A percentile compares a stretch with the other conserved stretches of the same genome.
These are phyloP conservation scores for Therioaphis trifolii DNA, from an alignment of 2,888 invertebrate species.

Conservation along the genomic window DNA sequence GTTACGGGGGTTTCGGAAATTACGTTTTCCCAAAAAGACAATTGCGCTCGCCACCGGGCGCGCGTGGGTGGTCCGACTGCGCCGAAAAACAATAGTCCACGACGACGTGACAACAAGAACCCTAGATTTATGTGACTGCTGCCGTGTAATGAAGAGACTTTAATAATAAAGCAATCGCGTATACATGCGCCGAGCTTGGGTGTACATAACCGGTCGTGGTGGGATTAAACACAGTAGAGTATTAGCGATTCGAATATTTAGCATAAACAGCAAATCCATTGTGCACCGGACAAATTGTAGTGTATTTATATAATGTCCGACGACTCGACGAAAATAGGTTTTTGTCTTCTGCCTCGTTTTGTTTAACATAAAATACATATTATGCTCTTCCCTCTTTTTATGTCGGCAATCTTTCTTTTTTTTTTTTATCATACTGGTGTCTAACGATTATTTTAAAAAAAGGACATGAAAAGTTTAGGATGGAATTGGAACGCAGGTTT, in stretches of 20 bases:
- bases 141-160: slow-evolving; percentile 54
- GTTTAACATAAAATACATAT: neutral
- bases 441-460: slow-evolving; percentile 3
- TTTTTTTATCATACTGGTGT: neutral
- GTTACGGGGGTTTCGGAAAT: slow-evolving; percentile 33
- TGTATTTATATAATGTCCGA: slow-evolving; percentile 1
- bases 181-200: slow-evolving; percentile 2
- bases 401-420: neutral
- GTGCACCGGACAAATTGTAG: slow-evolving; percentile 48
- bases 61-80: slow-evolving; percentile 54
- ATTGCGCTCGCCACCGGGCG: slow-evolving; percentile 8
- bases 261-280: slow-evolving; percentile 43
- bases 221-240: neutral
- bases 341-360: neutral
- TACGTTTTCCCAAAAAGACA: slow-evolving; percentile 43
- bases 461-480: neutral
- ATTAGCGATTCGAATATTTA: slow-evolving; percentile 22
- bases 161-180: slow-evolving; percentile 58
- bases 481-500: neutral
- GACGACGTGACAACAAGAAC: slow-evolving; percentile 40
- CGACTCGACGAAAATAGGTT: slow-evolving; percentile 24
- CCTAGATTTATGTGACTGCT: slow-evolving; percentile 34
- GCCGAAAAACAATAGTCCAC: slow-evolving; percentile 59
- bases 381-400: no score
- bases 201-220: slow-evolving; percentile 41